Evolutionary conservation across 2,797 vertebrate genomes (phyloP), one percentile per base, ranked within the genome.

Genomic region (Malurus splendens): DNA sequence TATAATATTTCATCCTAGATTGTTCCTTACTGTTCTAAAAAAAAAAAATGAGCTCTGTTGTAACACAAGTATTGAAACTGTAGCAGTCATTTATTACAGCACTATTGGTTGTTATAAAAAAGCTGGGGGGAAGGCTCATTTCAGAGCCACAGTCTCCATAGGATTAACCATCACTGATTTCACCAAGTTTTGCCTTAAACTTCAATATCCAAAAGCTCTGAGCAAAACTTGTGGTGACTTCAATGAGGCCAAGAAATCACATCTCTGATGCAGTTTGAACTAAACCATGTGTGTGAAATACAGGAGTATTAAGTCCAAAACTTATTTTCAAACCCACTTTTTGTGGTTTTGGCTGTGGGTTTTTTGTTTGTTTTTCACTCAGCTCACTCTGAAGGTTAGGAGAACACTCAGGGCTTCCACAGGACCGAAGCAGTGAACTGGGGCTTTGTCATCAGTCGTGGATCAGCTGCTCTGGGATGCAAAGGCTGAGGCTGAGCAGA

Each of bases 261-360:
- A 4, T 28, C 33, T 67, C 56, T 70, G 50, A 86, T 32, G 23
- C 28, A 44, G 11, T 45, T 55, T 55, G 41, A 82, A 79, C 66
- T 62, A 84, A 79, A 41, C 16, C 18, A 51, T 4, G 3, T 1
- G 4, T 7, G 10, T 22, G 36, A 90, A 90, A 84, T 33, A 23
- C 8, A 14, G 16, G 71, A 75, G 25, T 75, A 76, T 27, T n/a
- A 45, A 64, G 22, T 3, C 41, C 52, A 38, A 75, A 82, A 22
- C 2, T 14, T 32, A 7, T 7, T 82, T 76, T 71, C 30, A 48
- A 27, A n/a, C 32, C 3, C 7, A 5, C 2, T 68, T 65, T 7
- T 18, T 11, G n/a, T 4, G 3, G 7, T 11, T 42, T 52, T 33
- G 11, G 6, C 12, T 15, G 7, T 2, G 32, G 4, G 19, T 0